Conservation (phyloP, 2,797 vertebrate genomes). For the Hafferia zeledoni region DNA sequence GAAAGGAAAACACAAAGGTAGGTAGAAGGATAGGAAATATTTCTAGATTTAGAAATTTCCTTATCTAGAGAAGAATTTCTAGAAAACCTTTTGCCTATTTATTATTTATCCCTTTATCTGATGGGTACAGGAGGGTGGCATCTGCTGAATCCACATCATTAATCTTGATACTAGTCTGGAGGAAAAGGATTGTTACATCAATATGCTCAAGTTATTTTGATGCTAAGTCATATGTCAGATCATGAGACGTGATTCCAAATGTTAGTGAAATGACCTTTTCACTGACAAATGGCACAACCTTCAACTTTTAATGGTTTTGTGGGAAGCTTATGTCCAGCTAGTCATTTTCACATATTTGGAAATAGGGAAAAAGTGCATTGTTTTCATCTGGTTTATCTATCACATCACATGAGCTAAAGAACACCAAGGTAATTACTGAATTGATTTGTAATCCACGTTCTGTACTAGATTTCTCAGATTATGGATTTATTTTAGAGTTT, state of each 20-base stretch:
- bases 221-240: constrained; percentile 21
- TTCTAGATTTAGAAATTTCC: not conserved
- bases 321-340: not conserved
- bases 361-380: not conserved
- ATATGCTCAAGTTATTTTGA: not conserved
- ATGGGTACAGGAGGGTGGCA: not conserved
- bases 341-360: not conserved
- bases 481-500: not conserved
- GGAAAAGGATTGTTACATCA: not conserved
- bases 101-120: not conserved
- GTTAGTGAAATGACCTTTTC: constrained; percentile 45
- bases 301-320: not conserved
- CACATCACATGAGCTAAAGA: not conserved
- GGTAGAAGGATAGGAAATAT: not conserved
- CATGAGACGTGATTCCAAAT: not conserved
- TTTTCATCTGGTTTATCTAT: not conserved
- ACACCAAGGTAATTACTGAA: not conserved
- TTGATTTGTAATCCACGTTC: not conserved
- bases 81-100: not conserved
- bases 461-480: not conserved
- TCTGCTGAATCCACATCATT: not conserved
- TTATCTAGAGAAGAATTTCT: not conserved
- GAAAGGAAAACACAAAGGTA: not conserved
- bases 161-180: not conserved
- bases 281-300: constrained; percentile 32